phyloP scores from a whole-genome alignment of 2,888 invertebrate genomes.

The Andrena camellia region DNA sequence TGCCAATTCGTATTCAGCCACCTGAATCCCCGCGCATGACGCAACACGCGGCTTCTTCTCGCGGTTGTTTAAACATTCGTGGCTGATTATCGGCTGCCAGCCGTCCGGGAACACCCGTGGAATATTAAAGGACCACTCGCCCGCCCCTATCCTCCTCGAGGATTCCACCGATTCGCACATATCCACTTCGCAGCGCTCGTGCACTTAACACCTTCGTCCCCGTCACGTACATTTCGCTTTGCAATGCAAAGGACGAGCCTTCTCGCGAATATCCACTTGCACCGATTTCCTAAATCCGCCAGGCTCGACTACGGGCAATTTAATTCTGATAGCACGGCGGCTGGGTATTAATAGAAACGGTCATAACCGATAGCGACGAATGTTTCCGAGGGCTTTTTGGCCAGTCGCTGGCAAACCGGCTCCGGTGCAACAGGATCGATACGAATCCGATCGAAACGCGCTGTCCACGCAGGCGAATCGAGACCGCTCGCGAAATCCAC shows the following conservation, averaged over 20 bases:
- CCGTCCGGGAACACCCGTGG: slow-evolving; percentile 29
- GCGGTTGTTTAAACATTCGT: slow-evolving; percentile 49
- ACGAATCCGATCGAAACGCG: background rate
- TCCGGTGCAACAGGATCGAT: background rate
- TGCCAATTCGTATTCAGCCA: slow-evolving; percentile 41
- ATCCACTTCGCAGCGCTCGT: background rate
- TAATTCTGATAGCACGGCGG: background rate
- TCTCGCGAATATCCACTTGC: background rate
- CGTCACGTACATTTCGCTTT: background rate
- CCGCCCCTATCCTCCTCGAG: slow-evolving; percentile 14
- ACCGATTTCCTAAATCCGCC: no score
- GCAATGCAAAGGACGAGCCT: background rate
- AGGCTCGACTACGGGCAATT: no score
- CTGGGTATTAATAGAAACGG: background rate
- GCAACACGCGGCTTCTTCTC: slow-evolving; percentile 33
- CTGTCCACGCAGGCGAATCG: no score
- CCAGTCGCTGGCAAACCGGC: background rate
- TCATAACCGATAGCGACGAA: background rate
- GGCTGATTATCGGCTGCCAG: slow-evolving; percentile 44
- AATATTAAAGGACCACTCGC: slow-evolving; percentile 46
- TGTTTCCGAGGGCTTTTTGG: background rate
- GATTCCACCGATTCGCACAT: slow-evolving; percentile 26
- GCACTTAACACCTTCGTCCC: slow-evolving; percentile 1
- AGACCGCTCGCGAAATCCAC: no score
- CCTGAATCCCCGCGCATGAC: slow-evolving; percentile 42